These are phyloP conservation scores for Tenthredo mesomela DNA, from an alignment of 2,888 invertebrate species.

Conservation along the genomic window DNA sequence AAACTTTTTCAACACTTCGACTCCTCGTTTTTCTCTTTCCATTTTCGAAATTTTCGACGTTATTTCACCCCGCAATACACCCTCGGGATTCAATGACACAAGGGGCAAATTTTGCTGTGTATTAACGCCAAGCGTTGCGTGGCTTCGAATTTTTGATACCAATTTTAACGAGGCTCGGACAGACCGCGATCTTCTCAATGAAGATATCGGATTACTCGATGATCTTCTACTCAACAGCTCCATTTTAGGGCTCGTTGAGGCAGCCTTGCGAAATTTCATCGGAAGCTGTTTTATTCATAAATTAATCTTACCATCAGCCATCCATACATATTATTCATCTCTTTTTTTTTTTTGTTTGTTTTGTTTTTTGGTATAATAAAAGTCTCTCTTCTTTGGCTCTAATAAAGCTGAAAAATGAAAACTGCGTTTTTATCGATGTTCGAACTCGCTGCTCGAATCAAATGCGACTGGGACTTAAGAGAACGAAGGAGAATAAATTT, in stretches of 20 bases:
- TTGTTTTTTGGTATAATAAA: not conserved
- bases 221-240: constrained; percentile 69
- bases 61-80: not conserved
- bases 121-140: constrained; percentile 61
- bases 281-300: constrained; percentile 56
- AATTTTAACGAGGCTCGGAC: constrained; percentile 73
- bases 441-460: not conserved
- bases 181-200: constrained; percentile 73
- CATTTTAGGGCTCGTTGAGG: constrained; percentile 70
- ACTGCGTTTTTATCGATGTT: constrained; percentile 12
- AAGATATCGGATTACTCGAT: constrained; percentile 65
- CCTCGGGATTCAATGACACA: constrained; percentile 31
- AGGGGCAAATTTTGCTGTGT: not conserved
- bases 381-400: constrained; percentile 60
- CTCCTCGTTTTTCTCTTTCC: not conserved
- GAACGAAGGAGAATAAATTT: not conserved
- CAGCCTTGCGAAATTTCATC: constrained; percentile 73
- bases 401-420: constrained; percentile 62
- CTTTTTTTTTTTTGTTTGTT: not conserved
- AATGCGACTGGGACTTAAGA: constrained; percentile 13
- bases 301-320: constrained; percentile 14
- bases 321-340: not conserved
- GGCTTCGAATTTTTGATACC: constrained; percentile 72
- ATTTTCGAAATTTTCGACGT: not conserved
- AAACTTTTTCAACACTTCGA: not conserved